Conservation (phyloP, 2,797 vertebrate genomes). For the Gambusia yucatana region DNA sequence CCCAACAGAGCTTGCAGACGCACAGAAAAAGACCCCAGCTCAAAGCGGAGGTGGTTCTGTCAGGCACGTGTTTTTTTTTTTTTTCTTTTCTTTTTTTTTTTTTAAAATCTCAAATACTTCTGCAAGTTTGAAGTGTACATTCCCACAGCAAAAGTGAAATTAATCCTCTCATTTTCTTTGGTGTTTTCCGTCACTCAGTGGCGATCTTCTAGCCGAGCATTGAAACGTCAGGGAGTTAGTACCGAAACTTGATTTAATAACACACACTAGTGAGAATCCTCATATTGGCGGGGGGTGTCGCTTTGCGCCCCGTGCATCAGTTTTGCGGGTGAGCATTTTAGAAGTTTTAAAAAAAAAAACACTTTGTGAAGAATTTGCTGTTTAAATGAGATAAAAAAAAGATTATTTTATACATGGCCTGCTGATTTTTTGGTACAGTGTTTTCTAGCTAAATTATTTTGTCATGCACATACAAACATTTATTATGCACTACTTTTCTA, state of each 20-base stretch:
- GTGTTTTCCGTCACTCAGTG: constrained; percentile 72
- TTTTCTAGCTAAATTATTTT: constrained; percentile 99
- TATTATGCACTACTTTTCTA: constrained; percentile 99
- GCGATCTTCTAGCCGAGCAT: constrained; percentile 83
- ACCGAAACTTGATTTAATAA: constrained; percentile 86
- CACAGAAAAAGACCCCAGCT: constrained; percentile 72
- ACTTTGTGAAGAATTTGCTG: constrained; percentile 99
- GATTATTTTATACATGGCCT: constrained; percentile 99
- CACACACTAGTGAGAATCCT: constrained; percentile 89
- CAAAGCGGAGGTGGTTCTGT: constrained; percentile 57
- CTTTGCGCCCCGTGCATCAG: constrained; percentile 87
- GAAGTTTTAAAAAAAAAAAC: constrained; percentile 85
- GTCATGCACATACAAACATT: constrained; percentile 99
- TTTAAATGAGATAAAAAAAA: constrained; percentile 89
- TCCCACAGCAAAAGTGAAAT: constrained; percentile 62
- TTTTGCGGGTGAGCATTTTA: constrained; percentile 87
- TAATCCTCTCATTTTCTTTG: constrained; percentile 60
- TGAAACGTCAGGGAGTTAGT: constrained; percentile 93
- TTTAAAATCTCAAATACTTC: constrained; percentile 43
- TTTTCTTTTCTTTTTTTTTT: constrained; percentile 18
- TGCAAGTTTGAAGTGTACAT: constrained; percentile 59
- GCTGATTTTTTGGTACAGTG: constrained; percentile 99
- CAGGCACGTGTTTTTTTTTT: constrained; percentile 65
- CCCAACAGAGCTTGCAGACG: constrained; percentile 55
- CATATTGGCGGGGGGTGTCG: constrained; percentile 74